Percentiles rank a stretch among this genome's conserved stretches.
Conservation (phyloP, 2,888 invertebrate species). For the Caenorhabditis sp. region DNA sequence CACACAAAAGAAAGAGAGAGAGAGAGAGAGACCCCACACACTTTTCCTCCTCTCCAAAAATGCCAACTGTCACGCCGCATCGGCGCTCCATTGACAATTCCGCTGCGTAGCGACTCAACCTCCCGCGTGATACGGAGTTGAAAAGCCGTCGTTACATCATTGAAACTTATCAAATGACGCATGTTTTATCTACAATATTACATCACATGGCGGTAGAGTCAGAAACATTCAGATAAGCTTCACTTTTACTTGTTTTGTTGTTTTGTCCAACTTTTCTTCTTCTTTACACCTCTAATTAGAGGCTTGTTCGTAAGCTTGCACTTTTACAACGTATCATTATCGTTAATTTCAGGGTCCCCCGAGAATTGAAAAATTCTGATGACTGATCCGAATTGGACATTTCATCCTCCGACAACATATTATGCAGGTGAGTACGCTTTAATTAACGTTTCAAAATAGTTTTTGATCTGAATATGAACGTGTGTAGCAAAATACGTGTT, state of each 20-base stretch:
- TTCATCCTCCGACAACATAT: constrained; percentile 19
- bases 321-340: too few species aligned
- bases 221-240: neutral
- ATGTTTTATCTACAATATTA: constrained; percentile 11
- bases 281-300: neutral
- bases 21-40: too few species aligned
- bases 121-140: constrained; percentile 30
- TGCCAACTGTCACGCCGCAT: constrained; percentile 27
- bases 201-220: constrained; percentile 13
- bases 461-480: too few species aligned
- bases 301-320: neutral
- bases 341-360: constrained; percentile 43
- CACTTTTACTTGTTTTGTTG: neutral
- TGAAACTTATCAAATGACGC: constrained; percentile 43
- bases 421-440: constrained; percentile 30
- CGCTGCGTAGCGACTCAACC: constrained; percentile 36
- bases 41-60: too few species aligned
- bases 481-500: too few species aligned
- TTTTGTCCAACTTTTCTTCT: constrained; percentile 13
- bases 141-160: constrained; percentile 25
- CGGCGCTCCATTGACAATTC: constrained; percentile 18
- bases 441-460: too few species aligned
- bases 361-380: constrained; percentile 12
- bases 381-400: constrained; percentile 52
- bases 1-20: too few species aligned